Evolutionary conservation across 2,113 vertebrate genomes (phyloP).

Genomic region (Willisornis vidua): DNA sequence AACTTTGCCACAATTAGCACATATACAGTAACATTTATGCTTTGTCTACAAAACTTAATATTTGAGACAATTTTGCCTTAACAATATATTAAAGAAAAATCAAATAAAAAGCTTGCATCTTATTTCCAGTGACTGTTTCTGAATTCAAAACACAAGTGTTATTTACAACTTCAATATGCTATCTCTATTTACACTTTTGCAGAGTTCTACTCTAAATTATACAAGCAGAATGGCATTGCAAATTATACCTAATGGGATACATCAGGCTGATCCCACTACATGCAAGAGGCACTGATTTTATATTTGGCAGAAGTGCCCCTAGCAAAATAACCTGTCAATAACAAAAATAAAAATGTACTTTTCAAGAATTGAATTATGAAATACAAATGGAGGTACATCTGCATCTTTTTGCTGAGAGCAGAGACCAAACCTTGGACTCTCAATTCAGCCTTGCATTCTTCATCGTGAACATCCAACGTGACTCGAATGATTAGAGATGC

Average conservation of each 20-base stretch:
- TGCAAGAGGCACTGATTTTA: conserved; percentile 35
- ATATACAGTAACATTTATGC: conserved; percentile 62
- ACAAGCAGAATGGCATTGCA: conserved; percentile 49
- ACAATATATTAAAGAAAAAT: conserved; percentile 10
- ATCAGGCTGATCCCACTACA: conserved; percentile 8
- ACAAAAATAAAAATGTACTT: background rate
- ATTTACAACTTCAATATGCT: conserved; percentile 27
- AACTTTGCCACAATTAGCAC: conserved; percentile 60
- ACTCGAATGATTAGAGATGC: conserved; percentile 22
- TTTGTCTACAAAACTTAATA: conserved; percentile 60
- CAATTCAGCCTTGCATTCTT: conserved; percentile 13
- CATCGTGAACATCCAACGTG: background rate
- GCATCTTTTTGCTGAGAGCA: conserved; percentile 54
- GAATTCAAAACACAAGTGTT: conserved; percentile 28
- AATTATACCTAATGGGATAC: conserved; percentile 21
- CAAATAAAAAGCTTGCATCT: conserved; percentile 22
- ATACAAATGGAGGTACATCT: conserved; percentile 69
- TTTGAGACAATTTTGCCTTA: background rate
- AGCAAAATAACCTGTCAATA: conserved; percentile 1
- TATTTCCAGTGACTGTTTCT: conserved; percentile 56
- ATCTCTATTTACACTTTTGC: conserved; percentile 11
- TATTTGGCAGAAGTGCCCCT: conserved; percentile 53
- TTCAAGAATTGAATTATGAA: conserved; percentile 24
- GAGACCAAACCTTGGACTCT: conserved; percentile 13
- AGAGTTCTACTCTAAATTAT: conserved; percentile 31